Base-by-base conservation (phyloP, 2,797 vertebrate species). In the Sebastes cheni region DNA sequence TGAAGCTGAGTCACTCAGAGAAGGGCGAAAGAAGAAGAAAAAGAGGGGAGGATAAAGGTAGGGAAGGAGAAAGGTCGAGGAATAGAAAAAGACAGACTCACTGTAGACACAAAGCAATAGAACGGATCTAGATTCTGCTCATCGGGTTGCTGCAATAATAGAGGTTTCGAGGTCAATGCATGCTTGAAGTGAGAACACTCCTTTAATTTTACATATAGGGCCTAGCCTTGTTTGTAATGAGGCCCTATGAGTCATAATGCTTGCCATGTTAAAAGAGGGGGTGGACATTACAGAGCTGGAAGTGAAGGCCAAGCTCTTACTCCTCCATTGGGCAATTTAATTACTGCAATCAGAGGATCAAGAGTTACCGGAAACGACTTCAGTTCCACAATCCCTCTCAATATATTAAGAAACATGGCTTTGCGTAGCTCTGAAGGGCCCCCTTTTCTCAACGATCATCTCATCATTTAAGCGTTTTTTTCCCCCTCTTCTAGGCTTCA, bases 311-410 rank as follows among this genome's bases (percentile, higher is more conserved):
- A 68, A 83, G 82, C 86, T 67, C 78, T 87, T 54, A 78, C 54
- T 81, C 83, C 87, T 91, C 86, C 87, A 84, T 16, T 56, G 79
- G 80, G 87, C 75, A 76, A 92, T 92, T 93, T 95, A 93, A 95
- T 95, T 92, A 94, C 86, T 54, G 80, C 86, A 90, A 92, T 92
- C 90, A 87, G 70, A 77, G 74, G 84, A 92, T 86, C 86, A 80
- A 84, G 83, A 92, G 87, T 89, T 86, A 83, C 82, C 23, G 20
- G 83, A 91, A 94, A 93, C 20, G 1, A 85, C 82, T 89, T 85
- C 74, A 78, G 79, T 76, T 85, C 32, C 62, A 65, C 65, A 81
- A 36, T 76, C 69, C 58, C 39, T 72, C 76, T 84, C 10, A 23
- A 27, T 79, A 30, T 83, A 75, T 86, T 74, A 86, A 78, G 39